phyloP scores from a whole-genome alignment of 30 jellyfish, hydroid and myxozoan species.

The Turritopsis rubra region DNA sequence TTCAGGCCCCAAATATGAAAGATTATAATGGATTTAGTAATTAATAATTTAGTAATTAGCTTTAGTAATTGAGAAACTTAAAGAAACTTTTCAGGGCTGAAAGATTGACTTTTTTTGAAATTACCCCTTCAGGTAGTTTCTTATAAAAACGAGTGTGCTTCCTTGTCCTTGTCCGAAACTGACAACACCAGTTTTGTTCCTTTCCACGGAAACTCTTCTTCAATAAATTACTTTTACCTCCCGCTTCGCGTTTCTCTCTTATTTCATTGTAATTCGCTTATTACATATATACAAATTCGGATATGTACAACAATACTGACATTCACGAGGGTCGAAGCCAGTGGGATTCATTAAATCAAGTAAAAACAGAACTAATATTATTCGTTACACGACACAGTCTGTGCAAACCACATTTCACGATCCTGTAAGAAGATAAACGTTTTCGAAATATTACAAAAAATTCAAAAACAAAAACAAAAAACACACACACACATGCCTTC shows the following conservation, averaged over 20 bases:
- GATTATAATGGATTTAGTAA: no score
- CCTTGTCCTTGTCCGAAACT: no score
- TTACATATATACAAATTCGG: background rate
- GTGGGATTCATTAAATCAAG: background rate
- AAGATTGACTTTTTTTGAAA: no score
- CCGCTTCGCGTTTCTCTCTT: background rate
- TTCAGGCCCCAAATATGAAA: no score
- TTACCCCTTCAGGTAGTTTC: no score
- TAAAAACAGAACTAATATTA: background rate
- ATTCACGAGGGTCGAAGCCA: background rate
- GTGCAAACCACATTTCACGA: constrained; percentile 95
- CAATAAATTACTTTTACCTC: no score
- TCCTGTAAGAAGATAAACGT: constrained; percentile 44
- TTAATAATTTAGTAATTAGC: no score
- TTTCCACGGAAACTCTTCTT: no score
- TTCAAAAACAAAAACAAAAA: background rate
- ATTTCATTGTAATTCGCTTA: background rate
- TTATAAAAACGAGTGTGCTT: no score
- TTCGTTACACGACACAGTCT: constrained; percentile 56
- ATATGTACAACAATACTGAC: background rate
- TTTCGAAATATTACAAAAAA: background rate
- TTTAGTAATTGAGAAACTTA: no score
- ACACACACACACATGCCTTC: background rate
- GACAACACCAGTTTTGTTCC: no score
- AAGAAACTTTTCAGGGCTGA: no score